These are phyloP conservation scores for Piliocolobus tephrosceles DNA, from an alignment of 2,113 vertebrate species.

Conservation along the genomic window DNA sequence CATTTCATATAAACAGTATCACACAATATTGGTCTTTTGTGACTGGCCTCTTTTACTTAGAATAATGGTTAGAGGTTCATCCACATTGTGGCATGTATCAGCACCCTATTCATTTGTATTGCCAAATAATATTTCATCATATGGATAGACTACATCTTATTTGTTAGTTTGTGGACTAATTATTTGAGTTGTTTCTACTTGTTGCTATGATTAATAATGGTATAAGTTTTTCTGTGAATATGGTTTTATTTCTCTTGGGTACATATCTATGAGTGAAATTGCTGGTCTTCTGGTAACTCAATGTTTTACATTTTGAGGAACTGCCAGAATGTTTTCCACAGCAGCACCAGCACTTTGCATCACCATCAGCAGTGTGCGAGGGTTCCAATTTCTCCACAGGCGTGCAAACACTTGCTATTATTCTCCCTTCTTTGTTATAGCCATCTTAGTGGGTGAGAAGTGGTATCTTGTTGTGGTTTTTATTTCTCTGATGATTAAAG, in stretches of 20 bases:
- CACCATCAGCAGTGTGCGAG: background rate
- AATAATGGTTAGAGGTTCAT: background rate
- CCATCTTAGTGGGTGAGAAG: background rate
- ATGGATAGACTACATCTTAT: background rate
- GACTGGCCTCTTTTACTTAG: background rate
- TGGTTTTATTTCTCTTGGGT: background rate
- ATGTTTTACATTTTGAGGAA: background rate
- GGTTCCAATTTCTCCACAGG: background rate
- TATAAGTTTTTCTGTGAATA: background rate
- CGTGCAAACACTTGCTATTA: background rate
- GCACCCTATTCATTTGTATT: background rate
- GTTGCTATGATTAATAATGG: background rate
- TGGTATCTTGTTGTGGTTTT: background rate
- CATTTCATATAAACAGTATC: background rate
- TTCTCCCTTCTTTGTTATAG: background rate
- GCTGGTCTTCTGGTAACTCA: background rate
- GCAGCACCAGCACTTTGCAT: background rate
- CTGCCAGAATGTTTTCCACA: background rate
- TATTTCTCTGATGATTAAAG: background rate
- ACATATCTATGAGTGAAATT: background rate
- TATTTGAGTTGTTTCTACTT: background rate
- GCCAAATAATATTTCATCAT: background rate
- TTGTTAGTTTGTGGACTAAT: background rate
- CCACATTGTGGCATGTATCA: background rate
- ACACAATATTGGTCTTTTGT: background rate